Evolutionary conservation across 2,888 invertebrate species (phyloP).

Genomic region (Chaetoderma sp.): DNA sequence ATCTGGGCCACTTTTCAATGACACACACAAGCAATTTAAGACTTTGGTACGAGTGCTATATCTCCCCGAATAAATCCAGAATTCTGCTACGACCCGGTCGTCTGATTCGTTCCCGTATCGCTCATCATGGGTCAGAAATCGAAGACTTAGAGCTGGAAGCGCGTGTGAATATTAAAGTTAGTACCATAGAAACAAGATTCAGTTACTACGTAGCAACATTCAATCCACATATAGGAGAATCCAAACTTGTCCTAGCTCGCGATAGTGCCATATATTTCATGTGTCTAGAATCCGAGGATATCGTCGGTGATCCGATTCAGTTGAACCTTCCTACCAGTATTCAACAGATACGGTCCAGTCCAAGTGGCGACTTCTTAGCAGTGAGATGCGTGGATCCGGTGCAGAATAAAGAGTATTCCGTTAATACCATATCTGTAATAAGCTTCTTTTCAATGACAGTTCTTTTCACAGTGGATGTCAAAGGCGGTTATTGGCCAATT

Average conservation of each 20-base stretch:
- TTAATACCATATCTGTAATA: constrained; percentile 46
- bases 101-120: constrained; percentile 37
- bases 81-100: constrained; percentile 49
- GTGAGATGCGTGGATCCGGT: constrained; percentile 46
- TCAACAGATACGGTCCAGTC: constrained; percentile 51
- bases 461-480: constrained; percentile 42
- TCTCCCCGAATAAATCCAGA: constrained; percentile 45
- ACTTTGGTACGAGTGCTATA: constrained; percentile 53
- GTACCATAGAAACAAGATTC: constrained; percentile 39
- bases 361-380: constrained; percentile 46
- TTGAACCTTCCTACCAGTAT: constrained; percentile 43
- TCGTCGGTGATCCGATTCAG: constrained; percentile 29
- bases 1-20: constrained; percentile 46
- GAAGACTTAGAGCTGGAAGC: constrained; percentile 33
- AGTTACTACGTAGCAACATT: constrained; percentile 43
- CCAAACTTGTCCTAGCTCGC: constrained; percentile 36
- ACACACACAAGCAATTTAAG: constrained; percentile 39
- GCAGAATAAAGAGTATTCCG: constrained; percentile 44
- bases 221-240: constrained; percentile 45
- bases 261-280: constrained; percentile 41
- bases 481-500: constrained; percentile 55
- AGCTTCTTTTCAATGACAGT: constrained; percentile 38
- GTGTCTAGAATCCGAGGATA: constrained; percentile 36
- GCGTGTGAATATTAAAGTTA: constrained; percentile 29
- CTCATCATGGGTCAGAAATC: constrained; percentile 40